These are phyloP conservation scores for Romanomermis culicivorax DNA, from an alignment of 2,888 invertebrate species.

Conservation along the genomic window DNA sequence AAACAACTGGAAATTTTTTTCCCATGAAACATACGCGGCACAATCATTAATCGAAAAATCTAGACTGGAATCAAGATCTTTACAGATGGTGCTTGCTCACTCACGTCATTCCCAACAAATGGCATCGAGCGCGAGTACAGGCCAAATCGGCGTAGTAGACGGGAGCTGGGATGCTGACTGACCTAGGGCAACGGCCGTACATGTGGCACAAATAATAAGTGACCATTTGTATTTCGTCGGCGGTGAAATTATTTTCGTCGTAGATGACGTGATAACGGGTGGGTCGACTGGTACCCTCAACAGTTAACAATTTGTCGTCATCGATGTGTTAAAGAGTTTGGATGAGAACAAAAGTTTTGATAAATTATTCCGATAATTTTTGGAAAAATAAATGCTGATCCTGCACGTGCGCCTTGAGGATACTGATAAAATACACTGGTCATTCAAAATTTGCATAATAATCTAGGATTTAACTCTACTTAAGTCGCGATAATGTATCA, in stretches of 20 bases:
- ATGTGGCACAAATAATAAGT: constrained; percentile 21
- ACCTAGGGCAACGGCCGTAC: constrained; percentile 21
- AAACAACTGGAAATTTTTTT: too few relatives aligned
- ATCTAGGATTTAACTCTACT: too few relatives aligned
- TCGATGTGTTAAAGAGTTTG: background rate
- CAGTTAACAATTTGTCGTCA: background rate
- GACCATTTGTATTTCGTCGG: constrained; percentile 23
- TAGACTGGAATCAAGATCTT: too few relatives aligned
- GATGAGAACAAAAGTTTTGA: background rate
- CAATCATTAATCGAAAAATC: too few relatives aligned
- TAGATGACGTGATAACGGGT: constrained; percentile 22
- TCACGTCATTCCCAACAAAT: background rate
- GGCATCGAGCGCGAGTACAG: constrained; percentile 20
- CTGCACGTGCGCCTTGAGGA: background rate
- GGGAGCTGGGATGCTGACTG: constrained; percentile 11
- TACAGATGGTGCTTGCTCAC: too few relatives aligned
- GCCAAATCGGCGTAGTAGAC: constrained; percentile 18
- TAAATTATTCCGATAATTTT: background rate
- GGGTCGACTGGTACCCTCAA: constrained; percentile 24
- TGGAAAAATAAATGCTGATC: background rate
- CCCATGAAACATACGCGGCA: too few relatives aligned
- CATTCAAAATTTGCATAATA: too few relatives aligned
- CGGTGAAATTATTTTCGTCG: constrained; percentile 21
- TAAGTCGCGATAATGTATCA: too few relatives aligned
- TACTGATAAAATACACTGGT: background rate